Evolutionary conservation across 2,797 vertebrate genomes (phyloP).

Genomic region (Amniataba percoides): DNA sequence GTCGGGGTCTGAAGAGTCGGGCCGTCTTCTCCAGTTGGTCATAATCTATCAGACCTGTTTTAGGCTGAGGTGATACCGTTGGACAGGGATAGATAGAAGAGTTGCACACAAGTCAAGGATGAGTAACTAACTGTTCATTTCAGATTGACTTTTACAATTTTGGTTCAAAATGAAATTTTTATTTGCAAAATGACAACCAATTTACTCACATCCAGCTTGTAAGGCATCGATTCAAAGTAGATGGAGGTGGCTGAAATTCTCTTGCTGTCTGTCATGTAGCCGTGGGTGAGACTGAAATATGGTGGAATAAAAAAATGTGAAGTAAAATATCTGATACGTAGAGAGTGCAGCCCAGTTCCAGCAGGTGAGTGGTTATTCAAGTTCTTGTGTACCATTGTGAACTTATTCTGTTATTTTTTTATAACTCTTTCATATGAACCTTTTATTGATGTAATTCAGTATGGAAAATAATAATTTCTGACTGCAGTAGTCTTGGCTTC

Average conservation of each 20-base stretch:
- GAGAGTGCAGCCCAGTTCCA: neutral
- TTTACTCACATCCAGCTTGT: slow-evolving; percentile 92
- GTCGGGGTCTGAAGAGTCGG: slow-evolving; percentile 87
- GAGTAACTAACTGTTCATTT: neutral
- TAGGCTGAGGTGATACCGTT: slow-evolving; percentile 39
- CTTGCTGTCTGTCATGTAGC: slow-evolving; percentile 93
- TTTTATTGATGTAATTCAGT: neutral
- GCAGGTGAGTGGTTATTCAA: neutral
- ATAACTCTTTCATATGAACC: neutral
- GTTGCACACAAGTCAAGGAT: neutral
- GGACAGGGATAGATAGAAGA: neutral
- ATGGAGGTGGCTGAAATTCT: slow-evolving; percentile 94
- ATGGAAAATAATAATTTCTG: neutral
- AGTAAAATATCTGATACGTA: neutral
- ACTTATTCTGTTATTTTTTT: neutral
- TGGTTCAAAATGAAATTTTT: neutral
- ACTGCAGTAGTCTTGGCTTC: neutral
- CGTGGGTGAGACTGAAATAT: slow-evolving; percentile 89
- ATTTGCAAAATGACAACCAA: neutral
- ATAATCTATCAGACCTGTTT: slow-evolving; percentile 88
- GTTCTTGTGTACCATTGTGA: neutral
- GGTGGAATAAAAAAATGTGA: neutral
- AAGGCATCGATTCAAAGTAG: slow-evolving; percentile 96
- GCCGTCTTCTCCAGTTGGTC: slow-evolving; percentile 87
- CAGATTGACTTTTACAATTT: neutral